phyloP scores from a whole-genome alignment of 2,888 invertebrate genomes.

The Smittia aterrima region DNA sequence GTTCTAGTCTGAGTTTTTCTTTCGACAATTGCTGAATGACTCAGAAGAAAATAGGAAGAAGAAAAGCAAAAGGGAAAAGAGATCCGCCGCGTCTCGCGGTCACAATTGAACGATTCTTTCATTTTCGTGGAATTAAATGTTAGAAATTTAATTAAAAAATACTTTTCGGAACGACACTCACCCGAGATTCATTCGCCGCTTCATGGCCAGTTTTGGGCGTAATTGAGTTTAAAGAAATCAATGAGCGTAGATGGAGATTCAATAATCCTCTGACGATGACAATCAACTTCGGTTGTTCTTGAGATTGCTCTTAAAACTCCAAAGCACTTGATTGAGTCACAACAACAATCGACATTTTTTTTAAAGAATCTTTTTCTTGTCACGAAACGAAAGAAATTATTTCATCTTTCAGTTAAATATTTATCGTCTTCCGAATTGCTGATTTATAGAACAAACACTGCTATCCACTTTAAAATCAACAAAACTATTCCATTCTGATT shows the following conservation, averaged over 20 bases:
- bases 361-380: background rate
- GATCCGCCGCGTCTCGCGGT: slow-evolving; percentile 11
- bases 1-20: background rate
- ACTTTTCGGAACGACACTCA: slow-evolving; percentile 10
- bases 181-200: slow-evolving; percentile 6
- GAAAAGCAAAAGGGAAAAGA: background rate
- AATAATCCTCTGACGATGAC: slow-evolving; percentile 13
- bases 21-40: background rate
- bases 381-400: background rate
- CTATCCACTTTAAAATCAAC: no score
- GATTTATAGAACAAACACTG: background rate
- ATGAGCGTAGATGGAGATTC: background rate
- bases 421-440: background rate
- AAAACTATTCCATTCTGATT: no score
- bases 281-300: background rate
- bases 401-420: background rate
- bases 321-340: background rate
- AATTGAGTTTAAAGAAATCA: slow-evolving; percentile 12
- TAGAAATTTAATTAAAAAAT: slow-evolving; percentile 39
- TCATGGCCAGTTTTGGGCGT: slow-evolving; percentile 2
- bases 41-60: background rate
- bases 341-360: background rate
- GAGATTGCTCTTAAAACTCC: background rate
- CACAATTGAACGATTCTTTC: slow-evolving; percentile 33
- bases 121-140: slow-evolving; percentile 30